A percentile compares a stretch with the other conserved stretches of the same genome.
Evolutionary conservation across 37 sponge, comb jelly and placozoan species (phyloP).

Genomic region (Corticium candelabrum): DNA sequence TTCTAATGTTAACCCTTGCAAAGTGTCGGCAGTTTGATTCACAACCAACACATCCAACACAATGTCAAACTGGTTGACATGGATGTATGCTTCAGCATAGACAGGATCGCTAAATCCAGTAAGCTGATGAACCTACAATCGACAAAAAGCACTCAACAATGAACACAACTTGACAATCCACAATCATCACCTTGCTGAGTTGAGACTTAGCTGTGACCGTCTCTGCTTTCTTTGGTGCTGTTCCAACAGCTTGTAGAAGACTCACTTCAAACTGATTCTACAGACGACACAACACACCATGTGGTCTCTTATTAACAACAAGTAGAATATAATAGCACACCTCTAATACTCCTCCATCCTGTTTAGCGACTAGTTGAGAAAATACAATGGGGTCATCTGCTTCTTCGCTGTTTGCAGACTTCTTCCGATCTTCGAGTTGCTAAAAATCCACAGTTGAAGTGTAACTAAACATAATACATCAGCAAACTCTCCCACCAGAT

Average conservation of each 20-base stretch:
- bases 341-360: constrained; percentile 50
- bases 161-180: not conserved
- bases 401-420: constrained; percentile 7
- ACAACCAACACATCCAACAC: constrained; percentile 95
- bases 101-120: constrained; percentile 99
- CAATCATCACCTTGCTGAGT: constrained; percentile 69
- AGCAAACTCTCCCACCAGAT: not conserved
- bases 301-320: constrained; percentile 3
- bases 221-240: constrained; percentile 28
- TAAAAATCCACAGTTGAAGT: not conserved
- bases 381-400: constrained; percentile 77
- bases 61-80: constrained; percentile 99
- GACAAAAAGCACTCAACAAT: not conserved
- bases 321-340: constrained; percentile 6
- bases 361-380: constrained; percentile 37
- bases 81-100: constrained; percentile 98
- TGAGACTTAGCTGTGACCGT: constrained; percentile 32
- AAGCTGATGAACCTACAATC: constrained; percentile 84
- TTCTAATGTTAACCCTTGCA: constrained; percentile 90
- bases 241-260: constrained; percentile 62
- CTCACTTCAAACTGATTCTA: constrained; percentile 69
- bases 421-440: not conserved
- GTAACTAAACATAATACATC: not conserved
- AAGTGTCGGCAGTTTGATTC: constrained; percentile 94
- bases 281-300: not conserved